Percentiles rank a stretch among this genome's conserved stretches.
These are phyloP conservation scores for Salarias fasciatus DNA, from an alignment of 2,797 vertebrate genomes.

Conservation along the genomic window DNA sequence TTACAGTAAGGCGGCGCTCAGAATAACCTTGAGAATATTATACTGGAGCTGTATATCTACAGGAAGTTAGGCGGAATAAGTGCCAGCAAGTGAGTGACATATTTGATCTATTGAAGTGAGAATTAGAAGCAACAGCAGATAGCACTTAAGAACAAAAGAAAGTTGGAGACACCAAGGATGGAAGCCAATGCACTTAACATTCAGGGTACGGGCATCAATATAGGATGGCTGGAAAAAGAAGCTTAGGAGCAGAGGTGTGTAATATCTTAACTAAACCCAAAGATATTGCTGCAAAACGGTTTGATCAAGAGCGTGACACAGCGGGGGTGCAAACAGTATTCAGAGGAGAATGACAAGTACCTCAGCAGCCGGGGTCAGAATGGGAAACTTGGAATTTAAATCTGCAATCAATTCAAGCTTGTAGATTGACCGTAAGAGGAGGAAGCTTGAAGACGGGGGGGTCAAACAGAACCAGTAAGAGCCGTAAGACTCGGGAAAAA, in stretches of 20 bases:
- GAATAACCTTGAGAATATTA: slow-evolving; percentile 60
- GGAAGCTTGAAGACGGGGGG: slow-evolving; percentile 44
- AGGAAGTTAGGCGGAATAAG: slow-evolving; percentile 13
- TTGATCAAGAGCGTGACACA: slow-evolving; percentile 46
- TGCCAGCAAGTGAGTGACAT: slow-evolving; percentile 31
- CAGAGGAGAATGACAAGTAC: neutral
- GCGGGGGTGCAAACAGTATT: slow-evolving; percentile 22
- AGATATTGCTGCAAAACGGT: slow-evolving; percentile 31
- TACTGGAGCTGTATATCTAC: slow-evolving; percentile 2
- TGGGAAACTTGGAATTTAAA: slow-evolving; percentile 16
- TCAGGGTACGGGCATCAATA: slow-evolving; percentile 37
- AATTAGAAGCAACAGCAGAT: slow-evolving; percentile 37
- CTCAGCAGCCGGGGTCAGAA: slow-evolving; percentile 16
- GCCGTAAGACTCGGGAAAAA: slow-evolving; percentile 60
- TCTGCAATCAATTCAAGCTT: slow-evolving; percentile 29
- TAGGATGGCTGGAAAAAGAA: slow-evolving; percentile 21
- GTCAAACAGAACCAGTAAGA: slow-evolving; percentile 44
- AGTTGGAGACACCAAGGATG: slow-evolving; percentile 14
- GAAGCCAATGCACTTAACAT: slow-evolving; percentile 30
- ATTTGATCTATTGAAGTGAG: slow-evolving; percentile 46
- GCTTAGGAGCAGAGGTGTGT: slow-evolving; percentile 38
- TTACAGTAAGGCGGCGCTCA: slow-evolving; percentile 38
- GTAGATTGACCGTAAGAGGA: slow-evolving; percentile 28
- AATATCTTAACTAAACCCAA: slow-evolving; percentile 42
- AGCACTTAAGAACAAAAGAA: slow-evolving; percentile 38